Percentiles rank a stretch among this genome's conserved stretches.
Conservation (phyloP, 2,888 invertebrate genomes). For the Arrhopalites spinosus region DNA sequence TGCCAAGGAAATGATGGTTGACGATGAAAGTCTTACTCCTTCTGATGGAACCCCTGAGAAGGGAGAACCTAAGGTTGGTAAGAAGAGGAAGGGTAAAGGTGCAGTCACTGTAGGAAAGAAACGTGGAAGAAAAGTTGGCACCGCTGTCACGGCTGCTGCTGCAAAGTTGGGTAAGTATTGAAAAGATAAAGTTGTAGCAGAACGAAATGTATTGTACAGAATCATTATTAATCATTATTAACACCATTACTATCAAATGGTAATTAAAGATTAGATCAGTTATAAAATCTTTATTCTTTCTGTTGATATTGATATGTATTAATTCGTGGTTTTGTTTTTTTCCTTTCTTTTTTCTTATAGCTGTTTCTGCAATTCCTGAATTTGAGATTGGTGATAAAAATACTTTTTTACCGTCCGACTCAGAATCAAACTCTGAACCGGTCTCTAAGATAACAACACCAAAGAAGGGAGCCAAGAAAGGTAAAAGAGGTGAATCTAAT, state of each 20-base stretch:
- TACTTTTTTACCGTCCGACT: neutral
- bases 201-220: too few species aligned
- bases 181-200: too few species aligned
- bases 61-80: neutral
- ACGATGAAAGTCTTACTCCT: neutral
- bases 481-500: neutral
- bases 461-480: slow-evolving; percentile 2
- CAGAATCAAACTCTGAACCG: neutral
- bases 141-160: slow-evolving; percentile 15
- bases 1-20: too few species aligned
- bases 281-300: too few species aligned
- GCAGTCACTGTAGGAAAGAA: neutral
- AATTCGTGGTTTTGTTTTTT: too few species aligned
- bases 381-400: neutral
- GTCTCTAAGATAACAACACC: neutral
- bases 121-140: neutral
- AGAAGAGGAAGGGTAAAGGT: neutral
- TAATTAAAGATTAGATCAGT: too few species aligned
- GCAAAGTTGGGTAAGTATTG: too few species aligned
- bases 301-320: too few species aligned
- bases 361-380: slow-evolving; percentile 18
- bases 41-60: neutral
- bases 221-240: too few species aligned
- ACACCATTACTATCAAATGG: too few species aligned
- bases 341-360: neutral